phyloP scores from a whole-genome alignment of 2,113 vertebrate species.

The Plecotus auritus region DNA sequence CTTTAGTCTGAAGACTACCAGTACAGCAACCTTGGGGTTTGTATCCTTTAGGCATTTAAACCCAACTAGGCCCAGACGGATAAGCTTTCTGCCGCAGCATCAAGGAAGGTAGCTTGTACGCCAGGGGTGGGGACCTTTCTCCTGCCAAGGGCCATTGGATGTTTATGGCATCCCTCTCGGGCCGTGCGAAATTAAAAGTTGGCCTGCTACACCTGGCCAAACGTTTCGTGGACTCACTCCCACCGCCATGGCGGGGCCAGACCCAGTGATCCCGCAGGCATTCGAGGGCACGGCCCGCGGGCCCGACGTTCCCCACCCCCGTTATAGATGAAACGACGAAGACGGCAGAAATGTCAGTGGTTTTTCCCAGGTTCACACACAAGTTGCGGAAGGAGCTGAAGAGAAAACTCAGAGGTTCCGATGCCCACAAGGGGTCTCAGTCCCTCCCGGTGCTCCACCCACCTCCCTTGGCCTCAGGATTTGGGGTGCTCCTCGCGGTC shows the following conservation, averaged over 20 bases:
- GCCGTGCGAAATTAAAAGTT: no score
- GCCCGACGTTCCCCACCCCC: no score
- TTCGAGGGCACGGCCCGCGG: no score
- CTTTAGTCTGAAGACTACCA: background rate
- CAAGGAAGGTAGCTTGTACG: background rate
- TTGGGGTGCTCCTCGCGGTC: rapidly evolving
- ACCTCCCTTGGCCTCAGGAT: rapidly evolving
- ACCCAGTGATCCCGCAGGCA: no score
- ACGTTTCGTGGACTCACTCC: no score
- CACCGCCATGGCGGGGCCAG: no score
- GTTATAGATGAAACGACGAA: background rate
- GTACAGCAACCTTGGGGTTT: background rate
- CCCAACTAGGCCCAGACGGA: background rate
- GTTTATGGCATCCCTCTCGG: no score
- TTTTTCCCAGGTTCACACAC: background rate
- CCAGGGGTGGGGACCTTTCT: no score
- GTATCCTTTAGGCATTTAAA: background rate
- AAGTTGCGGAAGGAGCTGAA: background rate
- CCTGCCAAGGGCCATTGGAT: no score
- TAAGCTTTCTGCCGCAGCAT: background rate
- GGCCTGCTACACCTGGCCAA: no score
- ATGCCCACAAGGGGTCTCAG: background rate
- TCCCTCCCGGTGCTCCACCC: background rate
- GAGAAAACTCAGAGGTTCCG: background rate
- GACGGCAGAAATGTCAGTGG: background rate